These are phyloP conservation scores for Tuberolachnus salignus DNA, from an alignment of 2,888 invertebrate genomes.

Conservation along the genomic window DNA sequence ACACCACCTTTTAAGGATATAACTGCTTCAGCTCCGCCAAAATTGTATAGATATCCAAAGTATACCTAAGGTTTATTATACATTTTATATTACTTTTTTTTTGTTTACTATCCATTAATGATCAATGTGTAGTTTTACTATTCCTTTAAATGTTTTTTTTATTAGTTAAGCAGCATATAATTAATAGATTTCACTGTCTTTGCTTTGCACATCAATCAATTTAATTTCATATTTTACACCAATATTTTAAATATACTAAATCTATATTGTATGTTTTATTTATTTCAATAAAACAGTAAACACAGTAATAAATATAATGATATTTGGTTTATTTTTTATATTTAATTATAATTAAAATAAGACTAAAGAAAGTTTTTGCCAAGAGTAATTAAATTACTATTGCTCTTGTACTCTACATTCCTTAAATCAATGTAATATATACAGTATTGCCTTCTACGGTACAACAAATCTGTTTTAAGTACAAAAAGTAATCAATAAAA, in stretches of 20 bases:
- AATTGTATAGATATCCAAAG: constrained; percentile 30
- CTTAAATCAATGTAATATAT: no score
- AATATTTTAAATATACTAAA: constrained; percentile 10
- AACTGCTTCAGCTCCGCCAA: constrained; percentile 51
- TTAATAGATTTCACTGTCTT: background rate
- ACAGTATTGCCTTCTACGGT: no score
- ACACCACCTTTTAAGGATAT: constrained; percentile 47
- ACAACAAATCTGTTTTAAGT: no score
- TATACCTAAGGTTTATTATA: constrained; percentile 28
- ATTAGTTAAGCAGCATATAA: background rate
- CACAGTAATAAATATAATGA: background rate
- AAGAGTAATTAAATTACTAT: no score
- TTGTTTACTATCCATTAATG: background rate
- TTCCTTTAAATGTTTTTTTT: background rate
- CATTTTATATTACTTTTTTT: constrained; percentile 10
- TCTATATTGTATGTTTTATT: background rate
- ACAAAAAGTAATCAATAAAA: no score
- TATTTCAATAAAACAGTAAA: background rate
- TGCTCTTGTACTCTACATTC: no score
- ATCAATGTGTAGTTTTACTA: background rate
- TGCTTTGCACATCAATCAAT: background rate
- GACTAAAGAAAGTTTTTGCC: no score
- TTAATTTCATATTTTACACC: background rate
- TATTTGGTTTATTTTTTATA: background rate
- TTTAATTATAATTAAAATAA: no score